Evolutionary conservation across 2,797 vertebrate genomes (phyloP), one percentile per base, ranked within the genome.

Genomic region (Liparis tanakae): DNA sequence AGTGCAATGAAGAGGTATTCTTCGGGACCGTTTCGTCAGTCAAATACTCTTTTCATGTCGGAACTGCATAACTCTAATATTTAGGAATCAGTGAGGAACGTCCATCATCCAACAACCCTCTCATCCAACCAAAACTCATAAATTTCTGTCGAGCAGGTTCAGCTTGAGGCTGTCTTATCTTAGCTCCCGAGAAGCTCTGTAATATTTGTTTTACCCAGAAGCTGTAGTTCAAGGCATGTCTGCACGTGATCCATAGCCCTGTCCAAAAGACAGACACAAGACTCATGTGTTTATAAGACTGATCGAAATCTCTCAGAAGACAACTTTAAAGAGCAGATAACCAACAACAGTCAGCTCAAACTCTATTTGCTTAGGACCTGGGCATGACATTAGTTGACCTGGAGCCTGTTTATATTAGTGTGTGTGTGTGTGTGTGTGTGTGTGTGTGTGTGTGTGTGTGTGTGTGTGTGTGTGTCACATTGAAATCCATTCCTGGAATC

Each of bases 261-360:
- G 10, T 43, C 81, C 67, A 59, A 76, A 81, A 81, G 17, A 72
- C 73, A 83, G 68, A 72, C 36, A 25, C 56, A n/a, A 2, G 48
- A 22, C 51, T 70, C 15, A 2, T 58, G 72, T 77, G 55, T 81
- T 79, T 59, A 77, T 15, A 34, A 10, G 41, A 50, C 64, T 56
- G 73, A 86, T 70, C 67, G 22, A 53, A 30, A 68, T 80, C 80
- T 81, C 62, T 74, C 41, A 58, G 67, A 67, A 56, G 74, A 62
- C 56, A 57, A 71, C 74, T 84, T 54, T 78, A 57, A 79, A 66
- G 64, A 50, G 17, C 48, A 50, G 63, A 74, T 72, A 72, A 59
- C 48, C 70, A 63, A 76, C 60, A 17, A 53, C 65, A 76, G 72
- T 34, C 59, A 8, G 14, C 48, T 68, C 55, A 73, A 43, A 76